Conservation (phyloP, 1,140 invertebrate species). For the Drosophila sulfurigaster region DNA sequence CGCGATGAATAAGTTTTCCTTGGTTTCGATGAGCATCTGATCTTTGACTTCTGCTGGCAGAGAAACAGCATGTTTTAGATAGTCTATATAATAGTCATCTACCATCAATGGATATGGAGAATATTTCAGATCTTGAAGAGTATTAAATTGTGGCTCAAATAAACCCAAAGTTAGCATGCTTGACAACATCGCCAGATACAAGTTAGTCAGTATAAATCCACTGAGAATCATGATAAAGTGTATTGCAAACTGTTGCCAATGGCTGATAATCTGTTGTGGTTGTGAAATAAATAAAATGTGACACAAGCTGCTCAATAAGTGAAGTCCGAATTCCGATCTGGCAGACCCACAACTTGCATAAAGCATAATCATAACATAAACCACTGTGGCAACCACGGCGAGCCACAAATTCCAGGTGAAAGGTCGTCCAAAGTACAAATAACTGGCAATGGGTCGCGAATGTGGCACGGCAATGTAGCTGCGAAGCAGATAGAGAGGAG, state of each 20-base stretch:
- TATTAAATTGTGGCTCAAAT: conserved; percentile 55
- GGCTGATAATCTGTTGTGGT: neutral
- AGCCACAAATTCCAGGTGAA: neutral
- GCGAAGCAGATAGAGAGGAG: neutral
- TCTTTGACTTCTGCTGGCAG: neutral
- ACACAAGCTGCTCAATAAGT: conserved; percentile 45
- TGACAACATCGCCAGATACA: conserved; percentile 59
- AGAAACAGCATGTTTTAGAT: neutral
- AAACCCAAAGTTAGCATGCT: conserved; percentile 61
- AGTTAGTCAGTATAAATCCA: conserved; percentile 64
- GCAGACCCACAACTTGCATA: conserved; percentile 5
- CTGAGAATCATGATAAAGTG: conserved; percentile 31
- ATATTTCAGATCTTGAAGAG: conserved; percentile 33
- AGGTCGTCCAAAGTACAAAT: neutral
- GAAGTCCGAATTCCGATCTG: conserved; percentile 42
- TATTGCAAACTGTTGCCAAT: conserved; percentile 25
- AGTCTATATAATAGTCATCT: conserved; percentile 18
- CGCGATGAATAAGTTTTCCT: neutral
- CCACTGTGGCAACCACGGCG: neutral
- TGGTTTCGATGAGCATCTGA: neutral
- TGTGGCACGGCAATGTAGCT: neutral
- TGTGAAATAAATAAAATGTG: conserved; percentile 41
- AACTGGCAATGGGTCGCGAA: neutral
- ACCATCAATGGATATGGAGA: conserved; percentile 39
- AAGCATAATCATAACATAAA: conserved; percentile 16